phyloP scores from a whole-genome alignment of 2,888 invertebrate genomes.

The Onthophagus sagittarius region DNA sequence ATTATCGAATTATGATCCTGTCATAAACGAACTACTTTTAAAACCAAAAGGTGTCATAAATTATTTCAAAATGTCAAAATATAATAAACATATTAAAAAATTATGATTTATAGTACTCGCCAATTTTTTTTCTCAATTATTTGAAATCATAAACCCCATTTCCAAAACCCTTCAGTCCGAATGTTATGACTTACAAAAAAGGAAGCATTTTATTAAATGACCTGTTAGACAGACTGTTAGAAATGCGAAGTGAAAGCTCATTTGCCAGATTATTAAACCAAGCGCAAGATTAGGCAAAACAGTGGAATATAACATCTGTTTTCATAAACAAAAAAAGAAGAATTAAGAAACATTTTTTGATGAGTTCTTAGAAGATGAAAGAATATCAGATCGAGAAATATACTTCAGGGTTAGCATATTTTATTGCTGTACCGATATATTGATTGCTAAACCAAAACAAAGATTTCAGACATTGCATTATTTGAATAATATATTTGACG shows the following conservation, averaged over 20 bases:
- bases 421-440: constrained; percentile 28
- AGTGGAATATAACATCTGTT: constrained; percentile 21
- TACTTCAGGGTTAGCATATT: constrained; percentile 27
- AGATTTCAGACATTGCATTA: constrained; percentile 22
- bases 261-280: constrained; percentile 19
- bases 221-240: neutral
- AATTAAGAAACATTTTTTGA: constrained; percentile 33
- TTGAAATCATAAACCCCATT: too few relatives aligned
- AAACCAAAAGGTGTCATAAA: neutral
- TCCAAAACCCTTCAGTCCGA: too few relatives aligned
- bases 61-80: neutral
- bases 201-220: constrained; percentile 1
- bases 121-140: too few relatives aligned
- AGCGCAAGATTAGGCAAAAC: constrained; percentile 22
- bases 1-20: neutral
- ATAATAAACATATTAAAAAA: too few relatives aligned
- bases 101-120: too few relatives aligned
- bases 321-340: constrained; percentile 33
- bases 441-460: constrained; percentile 28
- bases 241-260: constrained; percentile 12
- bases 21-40: neutral
- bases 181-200: neutral
- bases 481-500: constrained; percentile 21
- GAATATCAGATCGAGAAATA: constrained; percentile 27
- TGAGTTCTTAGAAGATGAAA: constrained; percentile 30